phyloP scores from a whole-genome alignment of 2,113 vertebrate species.

The Thymallus thymallus region DNA sequence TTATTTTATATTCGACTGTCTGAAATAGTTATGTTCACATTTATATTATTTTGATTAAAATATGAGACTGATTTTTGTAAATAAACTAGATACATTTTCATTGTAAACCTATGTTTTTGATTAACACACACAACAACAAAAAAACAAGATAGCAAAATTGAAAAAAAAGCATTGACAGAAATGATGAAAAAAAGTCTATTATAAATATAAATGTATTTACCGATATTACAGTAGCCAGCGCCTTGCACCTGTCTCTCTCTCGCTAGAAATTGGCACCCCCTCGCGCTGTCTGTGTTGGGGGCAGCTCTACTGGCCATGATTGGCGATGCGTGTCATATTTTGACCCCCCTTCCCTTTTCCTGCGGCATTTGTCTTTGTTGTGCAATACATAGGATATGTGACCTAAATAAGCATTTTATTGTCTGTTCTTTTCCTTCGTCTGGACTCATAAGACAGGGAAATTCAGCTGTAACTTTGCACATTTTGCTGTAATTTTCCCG shows the following conservation, averaged over 20 bases:
- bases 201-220: constrained; percentile 55
- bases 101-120: neutral
- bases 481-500: constrained; percentile 45
- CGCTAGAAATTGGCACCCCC: constrained; percentile 57
- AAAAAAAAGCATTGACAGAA: constrained; percentile 44
- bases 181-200: constrained; percentile 22
- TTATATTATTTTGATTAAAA: neutral
- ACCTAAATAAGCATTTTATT: constrained; percentile 72
- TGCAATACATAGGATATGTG: constrained; percentile 61
- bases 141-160: constrained; percentile 24
- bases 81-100: neutral
- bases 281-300: constrained; percentile 41
- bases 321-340: constrained; percentile 69
- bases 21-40: neutral
- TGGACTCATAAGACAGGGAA: constrained; percentile 47
- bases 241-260: constrained; percentile 68
- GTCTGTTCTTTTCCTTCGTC: constrained; percentile 60
- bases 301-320: constrained; percentile 37
- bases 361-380: constrained; percentile 69
- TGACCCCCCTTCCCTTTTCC: constrained; percentile 48
- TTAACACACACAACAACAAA: neutral
- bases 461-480: constrained; percentile 56
- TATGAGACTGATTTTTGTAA: neutral
- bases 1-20: neutral
- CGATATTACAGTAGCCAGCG: constrained; percentile 52